Percentiles rank a stretch among this genome's conserved stretches.
These are phyloP conservation scores for Limosa lapponica DNA, from an alignment of 2,797 vertebrate species.

Conservation along the genomic window DNA sequence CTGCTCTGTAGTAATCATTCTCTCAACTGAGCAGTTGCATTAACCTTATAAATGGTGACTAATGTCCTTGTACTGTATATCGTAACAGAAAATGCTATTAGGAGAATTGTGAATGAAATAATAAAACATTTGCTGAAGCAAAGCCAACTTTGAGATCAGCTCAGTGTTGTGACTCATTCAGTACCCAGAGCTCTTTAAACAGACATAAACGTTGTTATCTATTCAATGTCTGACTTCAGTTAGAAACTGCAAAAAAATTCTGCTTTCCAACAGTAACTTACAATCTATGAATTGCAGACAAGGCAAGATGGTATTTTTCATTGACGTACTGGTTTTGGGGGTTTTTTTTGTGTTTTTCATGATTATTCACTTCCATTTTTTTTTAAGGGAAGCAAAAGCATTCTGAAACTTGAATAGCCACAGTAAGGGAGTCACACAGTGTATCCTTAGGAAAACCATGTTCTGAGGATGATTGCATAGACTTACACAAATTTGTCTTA, in stretches of 20 bases:
- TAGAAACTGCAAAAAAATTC: background rate
- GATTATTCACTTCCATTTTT: background rate
- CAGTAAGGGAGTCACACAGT: background rate
- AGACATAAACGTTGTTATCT: background rate
- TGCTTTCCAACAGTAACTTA: background rate
- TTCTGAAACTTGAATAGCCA: background rate
- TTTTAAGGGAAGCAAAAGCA: background rate
- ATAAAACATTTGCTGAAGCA: background rate
- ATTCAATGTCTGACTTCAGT: background rate
- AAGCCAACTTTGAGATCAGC: background rate
- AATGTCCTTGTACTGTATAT: background rate
- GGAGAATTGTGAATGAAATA: background rate
- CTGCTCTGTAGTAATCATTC: background rate
- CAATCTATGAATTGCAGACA: background rate
- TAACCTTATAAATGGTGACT: background rate
- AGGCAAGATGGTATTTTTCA: background rate
- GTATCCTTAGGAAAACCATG: background rate
- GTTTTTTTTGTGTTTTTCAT: background rate
- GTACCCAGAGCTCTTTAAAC: background rate
- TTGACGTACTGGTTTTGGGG: background rate
- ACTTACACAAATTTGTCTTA: background rate
- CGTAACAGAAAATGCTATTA: background rate
- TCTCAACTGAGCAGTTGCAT: background rate
- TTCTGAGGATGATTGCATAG: background rate
- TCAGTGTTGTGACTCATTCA: slow-evolving; percentile 33